Base-by-base conservation (phyloP, 2,797 vertebrate species). In the Tamandua tetradactyla region DNA sequence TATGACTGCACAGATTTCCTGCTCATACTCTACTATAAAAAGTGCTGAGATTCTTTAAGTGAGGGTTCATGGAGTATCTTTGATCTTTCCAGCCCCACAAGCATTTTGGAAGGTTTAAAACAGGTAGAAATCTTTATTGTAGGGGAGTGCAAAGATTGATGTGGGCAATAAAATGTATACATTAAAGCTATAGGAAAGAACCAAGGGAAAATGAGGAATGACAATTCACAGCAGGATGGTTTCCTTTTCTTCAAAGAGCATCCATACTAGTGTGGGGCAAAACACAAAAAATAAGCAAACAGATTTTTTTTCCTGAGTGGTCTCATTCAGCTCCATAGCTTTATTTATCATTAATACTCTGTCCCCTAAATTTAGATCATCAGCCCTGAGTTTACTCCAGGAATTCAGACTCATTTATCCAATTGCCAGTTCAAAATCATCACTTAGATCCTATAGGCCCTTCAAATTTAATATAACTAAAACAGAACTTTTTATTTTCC, bases 301-400 rank as follows among this genome's bases (percentile, higher is more conserved):
- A 57, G 30, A 37, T 4, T 79, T 12, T 37, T 91, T n/a, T 66
- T 12, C 20, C 12, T 81, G 32, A 87, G 64, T 89, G 30, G 80
- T 62, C 5, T 85, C 17, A 76, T 80, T 7, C 18, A 75, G 52
- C 5, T 44, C 25, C 22, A 84, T 75, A 35, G 2, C 14, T 93
- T 76, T 80, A 68, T 66, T 85, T 91, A 35, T 25, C 27, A 75
- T 86, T 13, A 40, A n/a, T 79, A 82, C 78, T 91, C 15, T 82
- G 42, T 86, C 32, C 91, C n/a, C 40, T 79, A 83, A 89, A 40
- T 92, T 80, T 93, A 61, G 27, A 66, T 37, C 74, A 79, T 10
- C 35, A 68, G 40, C 11, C 59, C 49, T 57, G 27, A 59, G 40
- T 12, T 72, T 14, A 82, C 66, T 40, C 3, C 64, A 72, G 76